phyloP scores from a whole-genome alignment of 2,113 vertebrate species.

The Poeciliopsis prolifica region DNA sequence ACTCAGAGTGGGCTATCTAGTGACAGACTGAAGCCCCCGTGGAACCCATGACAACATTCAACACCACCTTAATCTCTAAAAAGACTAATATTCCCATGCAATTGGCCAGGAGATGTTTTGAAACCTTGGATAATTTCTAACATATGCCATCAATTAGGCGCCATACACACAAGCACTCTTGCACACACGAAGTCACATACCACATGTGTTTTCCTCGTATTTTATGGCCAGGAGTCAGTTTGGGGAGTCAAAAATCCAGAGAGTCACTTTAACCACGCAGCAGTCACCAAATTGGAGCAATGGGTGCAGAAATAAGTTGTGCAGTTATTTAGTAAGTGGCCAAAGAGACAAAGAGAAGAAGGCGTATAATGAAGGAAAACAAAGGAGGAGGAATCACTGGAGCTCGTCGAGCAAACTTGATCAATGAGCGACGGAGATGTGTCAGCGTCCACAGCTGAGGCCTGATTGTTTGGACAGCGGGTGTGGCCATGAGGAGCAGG shows the following conservation, averaged over 20 bases:
- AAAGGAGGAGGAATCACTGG: slow-evolving; percentile 36
- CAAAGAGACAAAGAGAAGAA: slow-evolving; percentile 4
- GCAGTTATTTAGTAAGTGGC: slow-evolving; percentile 30
- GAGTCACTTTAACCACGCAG: slow-evolving; percentile 23
- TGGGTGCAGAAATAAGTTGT: slow-evolving; percentile 37
- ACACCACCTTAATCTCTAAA: slow-evolving; percentile 50
- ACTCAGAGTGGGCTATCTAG: slow-evolving; percentile 5
- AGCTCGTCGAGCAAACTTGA: slow-evolving; percentile 35
- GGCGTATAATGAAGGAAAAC: slow-evolving; percentile 26
- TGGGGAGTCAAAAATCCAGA: slow-evolving; percentile 43
- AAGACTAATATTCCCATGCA: slow-evolving; percentile 46
- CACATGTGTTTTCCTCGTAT: slow-evolving; percentile 56
- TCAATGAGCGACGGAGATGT: slow-evolving; percentile 31
- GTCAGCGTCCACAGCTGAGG: slow-evolving; percentile 11
- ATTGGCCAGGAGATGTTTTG: slow-evolving; percentile 59
- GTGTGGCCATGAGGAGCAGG: slow-evolving; percentile 25
- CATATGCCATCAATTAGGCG: slow-evolving; percentile 63
- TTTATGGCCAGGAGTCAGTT: slow-evolving; percentile 48
- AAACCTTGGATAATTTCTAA: slow-evolving; percentile 57
- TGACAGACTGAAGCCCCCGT: slow-evolving; percentile 44
- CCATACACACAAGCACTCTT: slow-evolving; percentile 35
- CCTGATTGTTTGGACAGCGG: slow-evolving; percentile 64
- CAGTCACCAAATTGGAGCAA: slow-evolving; percentile 2
- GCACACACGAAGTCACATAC: slow-evolving; percentile 50
- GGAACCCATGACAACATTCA: slow-evolving; percentile 27